Base-by-base conservation (phyloP, 1,140 invertebrate species). In the Pissodes strobi region DNA sequence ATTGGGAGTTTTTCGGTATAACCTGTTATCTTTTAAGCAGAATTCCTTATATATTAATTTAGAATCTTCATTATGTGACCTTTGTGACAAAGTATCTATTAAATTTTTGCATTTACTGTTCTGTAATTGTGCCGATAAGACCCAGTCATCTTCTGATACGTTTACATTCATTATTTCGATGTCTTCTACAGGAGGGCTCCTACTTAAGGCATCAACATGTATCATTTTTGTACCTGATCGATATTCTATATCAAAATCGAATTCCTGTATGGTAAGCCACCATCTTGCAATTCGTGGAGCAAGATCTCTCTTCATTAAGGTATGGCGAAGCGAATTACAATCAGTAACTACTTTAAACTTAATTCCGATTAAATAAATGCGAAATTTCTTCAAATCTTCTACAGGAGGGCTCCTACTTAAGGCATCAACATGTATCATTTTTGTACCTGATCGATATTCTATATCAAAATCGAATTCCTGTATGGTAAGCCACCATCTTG, bases 131-230 rank as follows among this genome's bases (percentile, higher is more conserved):
- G 30, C 56, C 13, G 64, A 21, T 9, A 64, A 17, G 1, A 71
- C 38, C 57, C 67, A 71, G 38, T 69, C 67, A 8, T 57, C 23
- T 25, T 34, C 6, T 34, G n/a, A 34, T 8, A 34, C 30, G n/a
- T 34, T n/a, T 34, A 34, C n/a, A 34, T 8, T 34, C 6, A 8
- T n/a, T n/a, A 8, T 34, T 34, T 34, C n/a, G 30, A 6, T 34
- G 6, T 6, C n/a, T n/a, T 34, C 30, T 8, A 8, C 30, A 34
- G 30, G 30, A 52, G 38, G 48, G 70, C 69, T n/a, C 51, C 71
- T 22, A 61, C 73, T 75, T 13, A 77, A 45, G 12, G 70, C 67
- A 51, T 77, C 76, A 1, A 69, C 71, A 67, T 77, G 74, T 4
- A 12, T 43, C 70, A 75, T 74, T 10, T 63, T 63, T n/a, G 23